Evolutionary conservation across 2,797 vertebrate species (phyloP).

Genomic region (Muscicapa comitata): DNA sequence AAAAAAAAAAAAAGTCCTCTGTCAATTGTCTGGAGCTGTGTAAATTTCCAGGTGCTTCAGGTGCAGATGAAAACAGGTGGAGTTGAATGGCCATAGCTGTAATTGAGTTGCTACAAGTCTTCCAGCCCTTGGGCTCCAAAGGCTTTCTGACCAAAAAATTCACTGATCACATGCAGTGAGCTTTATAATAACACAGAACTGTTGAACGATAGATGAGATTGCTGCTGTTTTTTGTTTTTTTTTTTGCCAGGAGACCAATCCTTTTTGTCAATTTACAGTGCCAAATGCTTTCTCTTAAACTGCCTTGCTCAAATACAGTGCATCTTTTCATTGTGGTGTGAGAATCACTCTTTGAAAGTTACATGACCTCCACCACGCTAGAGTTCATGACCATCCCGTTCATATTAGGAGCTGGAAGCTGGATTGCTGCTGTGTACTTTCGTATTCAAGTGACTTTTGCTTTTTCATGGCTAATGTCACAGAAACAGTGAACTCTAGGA

Average conservation of each 20-base stretch:
- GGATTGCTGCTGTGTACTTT: not conserved
- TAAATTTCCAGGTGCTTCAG: not conserved
- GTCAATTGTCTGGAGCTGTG: not conserved
- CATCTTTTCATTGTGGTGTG: not conserved
- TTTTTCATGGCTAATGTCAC: not conserved
- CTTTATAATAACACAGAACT: not conserved
- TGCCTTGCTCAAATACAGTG: not conserved
- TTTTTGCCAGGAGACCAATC: not conserved
- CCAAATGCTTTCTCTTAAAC: not conserved
- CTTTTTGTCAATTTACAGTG: not conserved
- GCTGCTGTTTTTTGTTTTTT: not conserved
- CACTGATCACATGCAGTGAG: not conserved
- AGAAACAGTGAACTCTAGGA: not conserved
- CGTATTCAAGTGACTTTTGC: not conserved
- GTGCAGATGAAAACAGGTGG: not conserved
- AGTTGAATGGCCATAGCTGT: not conserved
- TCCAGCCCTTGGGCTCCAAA: not conserved
- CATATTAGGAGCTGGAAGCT: not conserved
- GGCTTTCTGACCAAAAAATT: not conserved
- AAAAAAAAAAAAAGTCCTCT: not conserved
- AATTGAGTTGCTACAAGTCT: not conserved
- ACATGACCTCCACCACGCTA: not conserved
- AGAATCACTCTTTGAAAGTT: not conserved
- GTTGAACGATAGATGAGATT: not conserved
- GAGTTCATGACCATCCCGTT: not conserved